These are phyloP conservation scores for Phymastichus coffea DNA, from an alignment of 1,140 invertebrate genomes.

Conservation along the genomic window DNA sequence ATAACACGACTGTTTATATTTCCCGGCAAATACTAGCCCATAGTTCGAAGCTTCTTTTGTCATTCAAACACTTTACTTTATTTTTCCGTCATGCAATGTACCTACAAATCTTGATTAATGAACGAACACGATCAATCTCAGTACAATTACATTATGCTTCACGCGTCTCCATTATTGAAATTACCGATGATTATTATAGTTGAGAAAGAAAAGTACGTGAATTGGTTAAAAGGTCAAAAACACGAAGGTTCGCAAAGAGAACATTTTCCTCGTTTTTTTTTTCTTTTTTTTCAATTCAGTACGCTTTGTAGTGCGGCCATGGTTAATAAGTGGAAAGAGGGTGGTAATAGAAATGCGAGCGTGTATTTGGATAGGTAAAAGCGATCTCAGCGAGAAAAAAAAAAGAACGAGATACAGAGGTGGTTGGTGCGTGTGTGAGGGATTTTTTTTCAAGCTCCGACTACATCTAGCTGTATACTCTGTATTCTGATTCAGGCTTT, in stretches of 20 bases:
- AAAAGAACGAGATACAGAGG: not conserved
- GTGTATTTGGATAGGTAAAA: constrained; percentile 4
- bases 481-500: not conserved
- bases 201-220: too few species aligned
- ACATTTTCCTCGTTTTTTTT: constrained; percentile 2
- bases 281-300: constrained; percentile 21
- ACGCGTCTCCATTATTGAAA: too few species aligned
- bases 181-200: too few species aligned
- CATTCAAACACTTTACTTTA: too few species aligned
- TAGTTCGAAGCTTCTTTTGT: too few species aligned
- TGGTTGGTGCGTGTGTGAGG: not conserved
- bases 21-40: too few species aligned
- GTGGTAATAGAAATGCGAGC: constrained; percentile 5
- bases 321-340: not conserved
- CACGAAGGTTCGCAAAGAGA: not conserved
- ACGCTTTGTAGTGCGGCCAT: constrained; percentile 4
- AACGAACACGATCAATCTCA: too few species aligned
- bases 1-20: too few species aligned
- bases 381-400: constrained; percentile 16
- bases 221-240: constrained; percentile 1
- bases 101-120: too few species aligned
- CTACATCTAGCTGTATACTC: not conserved
- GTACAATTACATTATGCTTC: too few species aligned
- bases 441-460: not conserved
- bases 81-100: too few species aligned